These are phyloP conservation scores for Cydia splendana DNA, from an alignment of 1,140 invertebrate species.

Conservation along the genomic window DNA sequence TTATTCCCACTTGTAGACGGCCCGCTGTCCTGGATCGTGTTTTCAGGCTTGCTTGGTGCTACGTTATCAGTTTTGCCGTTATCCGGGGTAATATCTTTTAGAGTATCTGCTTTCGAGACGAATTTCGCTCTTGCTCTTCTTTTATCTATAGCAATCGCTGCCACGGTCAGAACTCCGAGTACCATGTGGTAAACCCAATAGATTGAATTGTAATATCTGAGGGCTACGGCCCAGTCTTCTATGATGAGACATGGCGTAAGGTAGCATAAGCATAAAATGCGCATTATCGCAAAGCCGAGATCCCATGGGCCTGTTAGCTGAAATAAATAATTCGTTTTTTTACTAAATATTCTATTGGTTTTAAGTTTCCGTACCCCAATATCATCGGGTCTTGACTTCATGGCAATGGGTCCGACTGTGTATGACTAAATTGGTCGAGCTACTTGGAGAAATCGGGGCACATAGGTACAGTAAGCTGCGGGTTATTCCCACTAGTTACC, in stretches of 20 bases:
- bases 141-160: constrained; percentile 55
- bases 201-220: constrained; percentile 71
- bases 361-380: background rate
- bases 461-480: no score
- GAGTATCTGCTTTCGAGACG: no score
- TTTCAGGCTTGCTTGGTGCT: background rate
- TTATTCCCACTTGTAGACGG: background rate
- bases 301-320: constrained; percentile 69
- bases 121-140: background rate
- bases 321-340: constrained; percentile 40
- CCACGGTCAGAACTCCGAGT: constrained; percentile 52
- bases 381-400: background rate
- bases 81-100: no score
- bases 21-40: background rate
- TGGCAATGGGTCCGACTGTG: no score
- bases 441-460: no score
- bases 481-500: no score
- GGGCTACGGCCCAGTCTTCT: constrained; percentile 42
- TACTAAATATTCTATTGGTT: background rate
- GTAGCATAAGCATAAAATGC: constrained; percentile 65
- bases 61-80: background rate
- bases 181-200: constrained; percentile 68
- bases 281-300: constrained; percentile 72
- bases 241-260: constrained; percentile 65
- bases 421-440: no score